phyloP scores from a whole-genome alignment of 2,888 invertebrate species.

The Chrysolina oricalcia region DNA sequence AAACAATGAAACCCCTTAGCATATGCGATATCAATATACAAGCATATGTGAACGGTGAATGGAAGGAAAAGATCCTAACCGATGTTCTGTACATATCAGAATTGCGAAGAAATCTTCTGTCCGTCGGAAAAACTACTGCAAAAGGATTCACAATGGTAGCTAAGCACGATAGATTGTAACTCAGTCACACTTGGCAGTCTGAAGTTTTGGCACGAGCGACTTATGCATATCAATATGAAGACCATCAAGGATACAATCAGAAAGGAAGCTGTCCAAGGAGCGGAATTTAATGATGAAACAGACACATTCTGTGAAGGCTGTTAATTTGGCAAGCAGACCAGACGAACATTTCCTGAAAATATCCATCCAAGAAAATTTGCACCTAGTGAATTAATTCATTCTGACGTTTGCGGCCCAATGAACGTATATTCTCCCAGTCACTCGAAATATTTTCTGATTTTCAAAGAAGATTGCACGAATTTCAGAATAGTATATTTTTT shows the following conservation, averaged over 20 bases:
- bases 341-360: slow-evolving; percentile 2
- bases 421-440: neutral
- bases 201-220: no score
- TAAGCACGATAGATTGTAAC: no score
- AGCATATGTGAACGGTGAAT: no score
- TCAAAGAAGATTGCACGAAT: slow-evolving; percentile 6
- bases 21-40: no score
- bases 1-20: no score
- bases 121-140: no score
- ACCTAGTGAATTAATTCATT: neutral
- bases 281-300: neutral
- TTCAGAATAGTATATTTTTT: neutral
- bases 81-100: no score
- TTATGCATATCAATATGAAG: no score
- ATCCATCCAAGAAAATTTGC: neutral
- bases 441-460: slow-evolving; percentile 2
- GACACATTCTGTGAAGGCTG: slow-evolving; percentile 11
- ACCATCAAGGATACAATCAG: neutral
- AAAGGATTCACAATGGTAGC: no score
- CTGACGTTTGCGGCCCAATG: neutral
- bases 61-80: no score
- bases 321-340: slow-evolving; percentile 5
- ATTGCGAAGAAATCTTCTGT: no score
- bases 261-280: neutral
- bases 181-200: no score